These are phyloP conservation scores for Glyptemys insculpta DNA, from an alignment of 2,797 vertebrate genomes.

Conservation along the genomic window DNA sequence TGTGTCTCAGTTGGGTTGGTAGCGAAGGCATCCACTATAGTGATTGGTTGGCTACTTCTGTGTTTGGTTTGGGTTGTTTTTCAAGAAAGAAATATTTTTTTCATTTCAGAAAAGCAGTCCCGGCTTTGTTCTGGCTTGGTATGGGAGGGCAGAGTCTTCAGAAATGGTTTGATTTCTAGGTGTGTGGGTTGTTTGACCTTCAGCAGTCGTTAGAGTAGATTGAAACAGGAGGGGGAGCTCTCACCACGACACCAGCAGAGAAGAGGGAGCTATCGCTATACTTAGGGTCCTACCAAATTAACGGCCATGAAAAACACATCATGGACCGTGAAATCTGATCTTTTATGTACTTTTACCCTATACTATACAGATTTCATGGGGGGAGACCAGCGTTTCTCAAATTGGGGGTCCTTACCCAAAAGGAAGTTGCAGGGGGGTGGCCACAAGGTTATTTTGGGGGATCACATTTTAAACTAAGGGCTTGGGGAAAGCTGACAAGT, in stretches of 20 bases:
- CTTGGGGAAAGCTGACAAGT: too few species aligned
- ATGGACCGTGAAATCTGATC: too few species aligned
- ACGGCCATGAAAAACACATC: too few species aligned
- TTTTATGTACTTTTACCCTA: too few species aligned
- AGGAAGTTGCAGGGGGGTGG: too few species aligned
- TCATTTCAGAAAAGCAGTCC: background rate
- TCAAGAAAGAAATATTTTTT: background rate
- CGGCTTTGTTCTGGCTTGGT: background rate
- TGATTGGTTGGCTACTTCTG: background rate
- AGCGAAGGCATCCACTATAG: background rate
- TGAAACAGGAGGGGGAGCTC: slow-evolving; percentile 52
- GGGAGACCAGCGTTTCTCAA: too few species aligned
- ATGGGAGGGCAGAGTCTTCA: background rate
- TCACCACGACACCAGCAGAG: background rate
- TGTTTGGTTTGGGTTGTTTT: background rate
- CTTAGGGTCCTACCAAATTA: too few species aligned
- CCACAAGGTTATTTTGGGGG: too few species aligned
- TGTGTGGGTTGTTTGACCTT: background rate
- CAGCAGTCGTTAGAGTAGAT: rapidly evolving
- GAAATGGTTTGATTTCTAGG: background rate
- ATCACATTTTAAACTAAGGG: too few species aligned
- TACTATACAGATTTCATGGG: too few species aligned
- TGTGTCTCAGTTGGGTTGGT: background rate
- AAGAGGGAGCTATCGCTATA: background rate
- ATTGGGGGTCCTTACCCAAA: too few species aligned